Percentiles rank a stretch among this genome's conserved stretches.
Evolutionary conservation across 2,797 vertebrate species (phyloP).

Genomic region (Ctenosaura bakeri): DNA sequence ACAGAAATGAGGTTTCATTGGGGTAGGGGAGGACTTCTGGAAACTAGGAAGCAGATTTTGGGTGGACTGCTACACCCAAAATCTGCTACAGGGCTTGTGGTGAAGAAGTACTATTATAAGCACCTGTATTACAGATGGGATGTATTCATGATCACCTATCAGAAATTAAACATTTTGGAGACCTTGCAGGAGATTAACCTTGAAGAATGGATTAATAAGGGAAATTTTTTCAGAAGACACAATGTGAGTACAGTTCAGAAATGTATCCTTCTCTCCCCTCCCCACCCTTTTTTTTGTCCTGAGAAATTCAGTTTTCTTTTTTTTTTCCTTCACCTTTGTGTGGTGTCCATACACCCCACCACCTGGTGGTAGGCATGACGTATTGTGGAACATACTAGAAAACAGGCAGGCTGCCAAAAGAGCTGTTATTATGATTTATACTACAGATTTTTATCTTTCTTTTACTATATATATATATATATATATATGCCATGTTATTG

Average conservation of each 20-base stretch:
- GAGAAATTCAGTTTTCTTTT: not conserved
- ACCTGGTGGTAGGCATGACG: too few species aligned
- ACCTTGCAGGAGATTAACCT: not conserved
- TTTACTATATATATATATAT: too few species aligned
- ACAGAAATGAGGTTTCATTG: not conserved
- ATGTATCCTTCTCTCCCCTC: not conserved
- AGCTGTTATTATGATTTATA: too few species aligned
- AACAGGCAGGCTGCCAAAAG: too few species aligned
- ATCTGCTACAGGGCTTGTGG: not conserved
- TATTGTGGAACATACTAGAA: too few species aligned
- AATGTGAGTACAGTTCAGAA: not conserved
- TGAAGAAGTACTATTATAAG: not conserved
- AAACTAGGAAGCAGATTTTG: not conserved
- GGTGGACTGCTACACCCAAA: not conserved
- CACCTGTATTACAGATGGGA: not conserved
- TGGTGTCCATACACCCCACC: too few species aligned
- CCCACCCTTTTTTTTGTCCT: not conserved
- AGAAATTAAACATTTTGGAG: not conserved
- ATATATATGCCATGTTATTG: too few species aligned
- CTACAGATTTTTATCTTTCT: too few species aligned
- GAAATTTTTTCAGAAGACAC: too few species aligned
- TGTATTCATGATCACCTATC: not conserved
- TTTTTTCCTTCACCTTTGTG: too few species aligned
- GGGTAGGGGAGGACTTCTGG: not conserved
- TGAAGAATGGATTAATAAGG: not conserved